Evolutionary conservation across 2,888 invertebrate genomes (phyloP), one percentile per base, ranked within the genome.

Genomic region (Heliconius cydno): DNA sequence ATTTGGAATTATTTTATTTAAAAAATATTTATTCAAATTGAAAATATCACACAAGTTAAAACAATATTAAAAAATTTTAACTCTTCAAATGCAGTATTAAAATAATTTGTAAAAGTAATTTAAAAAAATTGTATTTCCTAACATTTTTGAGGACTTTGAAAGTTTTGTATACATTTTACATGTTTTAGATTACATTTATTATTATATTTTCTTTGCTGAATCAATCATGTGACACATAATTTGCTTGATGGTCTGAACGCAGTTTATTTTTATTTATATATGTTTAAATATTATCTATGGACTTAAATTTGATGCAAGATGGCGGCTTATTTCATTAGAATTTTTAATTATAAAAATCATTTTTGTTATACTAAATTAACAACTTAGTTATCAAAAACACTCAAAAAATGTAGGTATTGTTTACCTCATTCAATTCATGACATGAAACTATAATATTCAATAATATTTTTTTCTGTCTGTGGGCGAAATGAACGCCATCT

Each of bases 151-250:
- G 25, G 30, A n/a, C 4, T 34, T 60, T n/a, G 15, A 73, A 60
- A 38, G n/a, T 25, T 73, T 73, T 60, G 1, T 73, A 60, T 73
- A n/a, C 34, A 57, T 73, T 60, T n/a, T 73, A 60, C 60, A 38
- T 73, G n/a, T 73, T 73, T 73, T 60, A 34, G 60, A 73, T 70
- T 41, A 70, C 38, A 41, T 70, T 70, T 70, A 70, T 70, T 41
- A 41, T 70, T 15, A 25, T 34, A 38, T 68, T 41, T 34, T 41
- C 38, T 68, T 68, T 13, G 19, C 68, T 68, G 38, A 57, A 57
- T 30, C 72, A 57, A 72, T 72, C 72, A 72, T 57, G 72, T 57
- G 41, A 70, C 25, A 22, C 41, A 38, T 41, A n/a, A 70, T 70
- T n/a, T 25, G 38, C 30, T 72, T 57, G 13, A 28, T 60, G 57